Base-by-base conservation (phyloP, 2,888 invertebrate genomes). In the Rhodophaea formosa region DNA sequence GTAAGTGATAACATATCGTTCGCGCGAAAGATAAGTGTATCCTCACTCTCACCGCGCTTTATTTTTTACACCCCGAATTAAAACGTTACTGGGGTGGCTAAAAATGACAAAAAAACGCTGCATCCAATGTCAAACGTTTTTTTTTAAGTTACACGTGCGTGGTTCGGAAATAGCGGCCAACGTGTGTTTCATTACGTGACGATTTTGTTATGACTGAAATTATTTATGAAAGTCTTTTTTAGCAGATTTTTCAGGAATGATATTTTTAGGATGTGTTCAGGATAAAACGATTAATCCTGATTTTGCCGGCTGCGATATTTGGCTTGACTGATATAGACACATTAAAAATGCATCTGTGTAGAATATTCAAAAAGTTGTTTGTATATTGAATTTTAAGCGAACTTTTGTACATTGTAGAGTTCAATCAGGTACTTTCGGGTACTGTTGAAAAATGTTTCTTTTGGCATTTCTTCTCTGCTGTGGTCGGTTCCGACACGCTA, bases 161-260 rank as follows among this genome's bases (percentile, higher is more conserved):
- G 8, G 71, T 51, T 35, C 77, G 62, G 76, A 85, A 86, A 85
- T 83, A 85, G 74, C 73, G 71, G 63, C 62, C 77, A 86, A 88
- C 83, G 86, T 88, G 87, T 80, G 76, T 80, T 87, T 85, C 83
- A 84, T 88, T 87, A 84, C 87, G 88, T 88, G 90, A 88, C 79
- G 86, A 89, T 87, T 82, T 85, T 88, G 89, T 90, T 90, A 90
- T 89, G 88, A 87, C 82, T 75, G 63, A 80, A 75, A 85, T 86
- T 85, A 84, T 82, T 86, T 86, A 83, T 80, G 81, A 68, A 70
- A 45, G 55, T 60, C 63, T 68, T 69, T 65, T 66, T 72, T 59
- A 15, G 42, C 1, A 17, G 14, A 8, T 59, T 59, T 57, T 59
- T 43, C n/a, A 7, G 15, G 15, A 43, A 8, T 32, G 49, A 57